Conservation (phyloP, 1,140 invertebrate genomes). For the Drusus annulatus region DNA sequence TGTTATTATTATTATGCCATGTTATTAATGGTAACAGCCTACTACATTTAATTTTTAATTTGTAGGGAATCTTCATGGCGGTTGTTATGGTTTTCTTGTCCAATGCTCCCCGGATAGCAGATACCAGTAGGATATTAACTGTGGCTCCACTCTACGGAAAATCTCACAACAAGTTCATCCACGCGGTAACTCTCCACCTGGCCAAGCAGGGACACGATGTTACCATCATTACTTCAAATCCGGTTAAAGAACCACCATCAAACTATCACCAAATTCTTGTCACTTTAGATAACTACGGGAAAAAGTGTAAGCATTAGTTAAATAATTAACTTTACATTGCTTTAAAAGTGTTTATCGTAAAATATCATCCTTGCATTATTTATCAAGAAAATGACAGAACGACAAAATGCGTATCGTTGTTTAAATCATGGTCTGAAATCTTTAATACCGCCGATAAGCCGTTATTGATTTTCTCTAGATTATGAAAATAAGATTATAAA, state of each 20-base stretch:
- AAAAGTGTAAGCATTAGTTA: not conserved
- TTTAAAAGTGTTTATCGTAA: too few species aligned
- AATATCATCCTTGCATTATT: too few species aligned
- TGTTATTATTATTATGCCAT: too few species aligned
- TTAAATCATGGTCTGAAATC: too few species aligned
- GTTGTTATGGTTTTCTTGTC: not conserved
- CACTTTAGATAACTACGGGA: not conserved
- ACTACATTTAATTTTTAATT: not conserved
- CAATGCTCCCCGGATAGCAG: not conserved
- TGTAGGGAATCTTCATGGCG: not conserved
- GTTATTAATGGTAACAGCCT: too few species aligned
- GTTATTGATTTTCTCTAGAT: too few species aligned
- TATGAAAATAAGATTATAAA: too few species aligned
- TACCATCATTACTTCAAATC: slow-evolving; percentile 57
- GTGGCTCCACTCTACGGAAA: slow-evolving; percentile 57
- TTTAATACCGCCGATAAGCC: too few species aligned
- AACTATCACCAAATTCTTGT: slow-evolving; percentile 51
- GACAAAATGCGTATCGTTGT: too few species aligned
- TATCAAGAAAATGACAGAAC: too few species aligned
- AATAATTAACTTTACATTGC: too few species aligned
- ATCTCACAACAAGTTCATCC: slow-evolving; percentile 58
- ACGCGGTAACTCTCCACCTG: slow-evolving; percentile 50
- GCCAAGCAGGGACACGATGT: slow-evolving; percentile 59
- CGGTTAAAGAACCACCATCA: slow-evolving; percentile 46
- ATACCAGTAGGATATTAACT: slow-evolving; percentile 2